These are phyloP conservation scores for Rhamphomyia laevipes DNA, from an alignment of 2,888 invertebrate genomes.

Conservation along the genomic window DNA sequence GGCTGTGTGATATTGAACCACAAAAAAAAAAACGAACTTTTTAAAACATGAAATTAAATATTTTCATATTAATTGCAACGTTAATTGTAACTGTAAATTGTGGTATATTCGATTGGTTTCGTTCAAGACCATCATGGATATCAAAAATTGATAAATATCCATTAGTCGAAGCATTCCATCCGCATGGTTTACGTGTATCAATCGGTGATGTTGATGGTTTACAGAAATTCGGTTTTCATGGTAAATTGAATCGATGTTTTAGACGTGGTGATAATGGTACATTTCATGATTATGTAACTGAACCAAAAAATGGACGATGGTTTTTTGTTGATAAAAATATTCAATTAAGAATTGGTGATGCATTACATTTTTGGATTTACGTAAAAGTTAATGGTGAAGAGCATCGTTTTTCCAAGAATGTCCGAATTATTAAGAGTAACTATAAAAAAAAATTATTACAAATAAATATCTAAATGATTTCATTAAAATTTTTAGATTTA, in stretches of 20 bases:
- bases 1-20: too few species aligned
- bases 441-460: not conserved
- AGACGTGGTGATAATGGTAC: conserved; percentile 38
- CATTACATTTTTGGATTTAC: conserved; percentile 46
- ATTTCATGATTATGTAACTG: conserved; percentile 38
- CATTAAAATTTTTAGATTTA: not conserved
- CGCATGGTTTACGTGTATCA: conserved; percentile 35
- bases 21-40: too few species aligned
- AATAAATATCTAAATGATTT: not conserved
- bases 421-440: not conserved
- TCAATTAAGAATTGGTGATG: conserved; percentile 40
- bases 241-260: conserved; percentile 44
- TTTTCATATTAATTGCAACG: not conserved
- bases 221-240: conserved; percentile 54
- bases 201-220: conserved; percentile 35
- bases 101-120: not conserved
- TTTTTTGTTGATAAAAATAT: conserved; percentile 36
- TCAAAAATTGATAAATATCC: conserved; percentile 2
- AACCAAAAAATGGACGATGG: conserved; percentile 39
- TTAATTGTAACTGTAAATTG: not conserved
- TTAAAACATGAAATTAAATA: not conserved
- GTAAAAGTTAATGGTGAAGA: conserved; percentile 27
- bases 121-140: not conserved
- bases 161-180: conserved; percentile 31
- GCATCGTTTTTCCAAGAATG: not conserved